Percentiles rank a stretch among this genome's conserved stretches.
These are phyloP conservation scores for Danaus plexippus DNA, from an alignment of 1,140 invertebrate genomes.

Conservation along the genomic window DNA sequence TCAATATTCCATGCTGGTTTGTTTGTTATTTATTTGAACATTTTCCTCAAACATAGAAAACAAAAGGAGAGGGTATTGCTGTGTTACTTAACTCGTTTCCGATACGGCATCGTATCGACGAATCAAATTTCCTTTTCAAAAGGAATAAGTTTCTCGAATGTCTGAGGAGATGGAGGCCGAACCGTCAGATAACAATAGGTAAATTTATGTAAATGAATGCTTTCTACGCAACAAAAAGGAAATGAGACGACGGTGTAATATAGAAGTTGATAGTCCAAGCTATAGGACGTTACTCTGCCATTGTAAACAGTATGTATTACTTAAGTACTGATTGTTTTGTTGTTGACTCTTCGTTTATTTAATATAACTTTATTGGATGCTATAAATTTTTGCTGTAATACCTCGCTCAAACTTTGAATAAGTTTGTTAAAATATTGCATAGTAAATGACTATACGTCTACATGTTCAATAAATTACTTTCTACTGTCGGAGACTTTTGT, in stretches of 20 bases:
- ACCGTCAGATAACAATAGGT: slow-evolving; percentile 63
- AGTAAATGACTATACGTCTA: not conserved
- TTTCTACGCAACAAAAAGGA: slow-evolving; percentile 61
- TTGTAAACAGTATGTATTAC: too few relatives aligned
- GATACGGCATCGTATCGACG: slow-evolving; percentile 59
- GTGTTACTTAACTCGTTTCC: slow-evolving; percentile 68
- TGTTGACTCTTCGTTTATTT: too few relatives aligned
- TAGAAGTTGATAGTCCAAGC: slow-evolving; percentile 11
- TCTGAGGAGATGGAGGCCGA: slow-evolving; percentile 43
- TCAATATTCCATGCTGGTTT: slow-evolving; percentile 50
- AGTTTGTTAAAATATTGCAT: slow-evolving; percentile 7
- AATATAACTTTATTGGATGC: too few relatives aligned
- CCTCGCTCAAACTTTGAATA: not conserved
- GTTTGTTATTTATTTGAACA: slow-evolving; percentile 52
- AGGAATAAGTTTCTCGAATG: slow-evolving; percentile 49
- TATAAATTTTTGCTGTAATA: too few relatives aligned
- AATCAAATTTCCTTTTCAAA: slow-evolving; percentile 64
- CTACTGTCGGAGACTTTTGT: too few relatives aligned
- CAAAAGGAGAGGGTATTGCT: slow-evolving; percentile 59
- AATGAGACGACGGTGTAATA: slow-evolving; percentile 40
- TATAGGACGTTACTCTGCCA: too few relatives aligned
- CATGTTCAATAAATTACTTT: not conserved
- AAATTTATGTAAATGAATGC: slow-evolving; percentile 67
- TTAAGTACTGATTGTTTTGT: too few relatives aligned
- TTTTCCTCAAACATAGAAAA: slow-evolving; percentile 54